Percentiles rank a stretch among this genome's conserved stretches.
Conservation (phyloP, 2,888 invertebrate genomes). For the Acrobasis consociella region DNA sequence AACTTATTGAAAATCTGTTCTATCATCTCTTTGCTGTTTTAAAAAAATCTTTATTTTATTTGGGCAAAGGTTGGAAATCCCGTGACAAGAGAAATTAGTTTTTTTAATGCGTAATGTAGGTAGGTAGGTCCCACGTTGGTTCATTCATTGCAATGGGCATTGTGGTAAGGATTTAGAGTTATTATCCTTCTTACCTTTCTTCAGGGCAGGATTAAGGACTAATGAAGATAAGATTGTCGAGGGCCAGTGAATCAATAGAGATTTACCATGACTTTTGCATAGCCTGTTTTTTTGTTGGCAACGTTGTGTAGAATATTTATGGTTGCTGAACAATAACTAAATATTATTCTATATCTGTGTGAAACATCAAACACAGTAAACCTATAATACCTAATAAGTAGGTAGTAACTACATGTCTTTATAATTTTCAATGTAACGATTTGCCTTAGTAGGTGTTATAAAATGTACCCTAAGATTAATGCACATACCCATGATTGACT, state of each 20-base stretch:
- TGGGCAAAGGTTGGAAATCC: neutral
- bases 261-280: constrained; percentile 51
- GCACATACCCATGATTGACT: too few species aligned
- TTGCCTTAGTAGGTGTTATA: too few species aligned
- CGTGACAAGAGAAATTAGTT: neutral
- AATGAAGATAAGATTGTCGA: constrained; percentile 67
- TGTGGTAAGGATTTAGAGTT: constrained; percentile 58
- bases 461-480: too few species aligned
- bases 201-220: constrained; percentile 59
- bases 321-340: neutral
- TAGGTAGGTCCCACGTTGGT: constrained; percentile 27
- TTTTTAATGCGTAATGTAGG: constrained; percentile 2
- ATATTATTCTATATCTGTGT: too few species aligned
- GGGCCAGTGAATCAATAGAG: constrained; percentile 34
- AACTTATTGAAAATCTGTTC: constrained; percentile 31
- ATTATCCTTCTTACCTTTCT: constrained; percentile 55
- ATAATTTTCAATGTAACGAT: too few species aligned
- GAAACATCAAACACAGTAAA: neutral
- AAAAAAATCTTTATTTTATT: neutral
- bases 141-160: constrained; percentile 55
- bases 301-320: neutral
- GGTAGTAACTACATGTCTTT: too few species aligned
- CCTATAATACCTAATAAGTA: neutral
- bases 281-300: constrained; percentile 33
- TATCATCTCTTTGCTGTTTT: neutral